Conservation (phyloP, 2,113 vertebrate species). For the Piprites chloris region DNA sequence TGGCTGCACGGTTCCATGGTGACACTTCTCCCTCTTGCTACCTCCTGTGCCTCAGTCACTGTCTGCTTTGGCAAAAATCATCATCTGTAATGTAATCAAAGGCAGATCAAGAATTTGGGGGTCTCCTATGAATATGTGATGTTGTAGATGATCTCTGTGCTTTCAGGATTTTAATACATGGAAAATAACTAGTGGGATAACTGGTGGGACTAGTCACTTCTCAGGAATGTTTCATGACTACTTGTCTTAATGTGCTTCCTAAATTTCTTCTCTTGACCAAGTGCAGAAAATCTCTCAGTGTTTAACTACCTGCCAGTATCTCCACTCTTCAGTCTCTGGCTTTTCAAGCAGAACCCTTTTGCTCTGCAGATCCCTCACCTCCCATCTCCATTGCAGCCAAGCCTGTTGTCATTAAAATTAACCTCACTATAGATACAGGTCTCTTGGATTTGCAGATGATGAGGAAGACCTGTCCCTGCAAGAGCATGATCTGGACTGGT, state of each 20-base stretch:
- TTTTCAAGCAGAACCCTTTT: not conserved
- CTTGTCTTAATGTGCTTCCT: not conserved
- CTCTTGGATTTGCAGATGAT: not conserved
- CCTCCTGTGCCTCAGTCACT: not conserved
- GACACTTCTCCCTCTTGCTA: not conserved
- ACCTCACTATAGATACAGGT: no score
- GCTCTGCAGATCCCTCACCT: not conserved
- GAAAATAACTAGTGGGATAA: not conserved
- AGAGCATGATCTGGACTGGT: not conserved
- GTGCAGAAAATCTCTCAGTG: not conserved
- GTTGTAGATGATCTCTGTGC: not conserved
- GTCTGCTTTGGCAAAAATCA: not conserved
- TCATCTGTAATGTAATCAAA: not conserved
- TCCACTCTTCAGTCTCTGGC: not conserved
- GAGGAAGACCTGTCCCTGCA: not conserved
- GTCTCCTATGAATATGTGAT: rapidly evolving
- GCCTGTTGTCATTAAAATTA: not conserved
- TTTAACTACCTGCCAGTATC: not conserved
- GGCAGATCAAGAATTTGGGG: not conserved
- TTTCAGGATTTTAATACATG: not conserved
- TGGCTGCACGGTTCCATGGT: not conserved
- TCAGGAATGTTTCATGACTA: rapidly evolving
- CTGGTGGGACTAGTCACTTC: not conserved
- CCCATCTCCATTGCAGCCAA: not conserved
- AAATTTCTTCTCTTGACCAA: not conserved